Conservation (phyloP, 2,797 vertebrate species). For the Myiotriccus ornatus region DNA sequence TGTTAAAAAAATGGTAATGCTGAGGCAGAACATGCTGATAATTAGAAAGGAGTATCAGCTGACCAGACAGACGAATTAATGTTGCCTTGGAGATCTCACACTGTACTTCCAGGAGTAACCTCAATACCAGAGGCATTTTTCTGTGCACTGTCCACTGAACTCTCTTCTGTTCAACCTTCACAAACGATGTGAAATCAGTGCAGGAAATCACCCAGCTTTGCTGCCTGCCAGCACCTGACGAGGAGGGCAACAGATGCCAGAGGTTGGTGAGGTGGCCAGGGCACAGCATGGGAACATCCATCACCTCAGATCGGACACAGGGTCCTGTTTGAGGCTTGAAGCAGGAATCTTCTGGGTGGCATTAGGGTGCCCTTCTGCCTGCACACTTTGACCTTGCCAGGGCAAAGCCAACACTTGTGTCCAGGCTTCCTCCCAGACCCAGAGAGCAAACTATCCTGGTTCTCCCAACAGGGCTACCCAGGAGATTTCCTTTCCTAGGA, state of each 20-base stretch:
- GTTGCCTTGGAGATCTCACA: neutral
- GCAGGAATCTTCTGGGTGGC: neutral
- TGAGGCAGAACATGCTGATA: neutral
- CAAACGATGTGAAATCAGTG: neutral
- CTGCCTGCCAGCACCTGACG: neutral
- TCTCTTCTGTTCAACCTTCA: neutral
- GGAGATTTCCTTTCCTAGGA: neutral
- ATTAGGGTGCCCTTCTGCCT: neutral
- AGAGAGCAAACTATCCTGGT: neutral
- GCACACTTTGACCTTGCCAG: neutral
- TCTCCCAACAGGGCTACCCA: neutral
- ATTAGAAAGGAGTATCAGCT: neutral
- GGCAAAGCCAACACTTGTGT: neutral
- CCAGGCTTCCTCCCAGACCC: neutral
- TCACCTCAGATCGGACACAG: accelerated
- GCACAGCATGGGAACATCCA: neutral
- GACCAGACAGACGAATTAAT: accelerated
- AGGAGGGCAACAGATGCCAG: neutral
- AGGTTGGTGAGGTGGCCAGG: neutral
- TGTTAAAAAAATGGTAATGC: neutral
- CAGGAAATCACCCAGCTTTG: neutral
- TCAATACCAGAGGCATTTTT: neutral
- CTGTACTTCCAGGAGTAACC: neutral
- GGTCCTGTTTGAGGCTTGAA: neutral
- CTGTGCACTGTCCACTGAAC: neutral